Evolutionary conservation across 2,113 vertebrate genomes (phyloP).

Genomic region (Potamarius usumacintae): DNA sequence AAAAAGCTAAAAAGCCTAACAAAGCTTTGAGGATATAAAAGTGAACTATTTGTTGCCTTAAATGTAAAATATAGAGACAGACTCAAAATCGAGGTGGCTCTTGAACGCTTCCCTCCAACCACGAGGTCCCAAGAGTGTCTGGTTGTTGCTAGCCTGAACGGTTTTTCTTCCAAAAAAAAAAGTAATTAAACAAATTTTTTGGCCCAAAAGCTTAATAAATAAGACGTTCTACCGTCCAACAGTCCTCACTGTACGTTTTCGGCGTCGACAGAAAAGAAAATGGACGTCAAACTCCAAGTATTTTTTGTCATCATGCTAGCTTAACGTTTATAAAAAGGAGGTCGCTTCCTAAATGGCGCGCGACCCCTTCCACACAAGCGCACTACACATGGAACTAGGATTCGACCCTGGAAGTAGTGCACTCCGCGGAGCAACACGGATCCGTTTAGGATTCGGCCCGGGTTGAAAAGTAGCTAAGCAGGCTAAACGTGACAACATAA

Average conservation of each 20-base stretch:
- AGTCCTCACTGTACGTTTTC: neutral
- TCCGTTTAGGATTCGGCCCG: neutral
- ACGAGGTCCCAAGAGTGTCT: neutral
- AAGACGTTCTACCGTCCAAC: neutral
- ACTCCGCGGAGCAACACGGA: neutral
- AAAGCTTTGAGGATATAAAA: neutral
- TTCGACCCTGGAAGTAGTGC: neutral
- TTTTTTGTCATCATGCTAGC: neutral
- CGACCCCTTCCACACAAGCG: neutral
- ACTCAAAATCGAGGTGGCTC: neutral
- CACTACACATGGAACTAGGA: neutral
- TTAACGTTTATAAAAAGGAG: neutral
- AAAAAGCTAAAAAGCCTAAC: neutral
- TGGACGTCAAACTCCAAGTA: neutral
- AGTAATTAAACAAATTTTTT: too few relatives aligned
- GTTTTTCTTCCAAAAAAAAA: neutral
- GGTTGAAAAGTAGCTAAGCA: neutral
- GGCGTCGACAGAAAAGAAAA: neutral
- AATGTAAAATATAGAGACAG: neutral
- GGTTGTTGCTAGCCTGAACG: neutral
- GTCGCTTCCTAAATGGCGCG: neutral
- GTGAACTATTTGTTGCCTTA: neutral
- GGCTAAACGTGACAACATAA: neutral
- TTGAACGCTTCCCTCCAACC: constrained; percentile 19
- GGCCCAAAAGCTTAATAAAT: neutral